These are phyloP conservation scores for Epistrophella euchroma DNA, from an alignment of 2,888 invertebrate genomes.

Conservation along the genomic window DNA sequence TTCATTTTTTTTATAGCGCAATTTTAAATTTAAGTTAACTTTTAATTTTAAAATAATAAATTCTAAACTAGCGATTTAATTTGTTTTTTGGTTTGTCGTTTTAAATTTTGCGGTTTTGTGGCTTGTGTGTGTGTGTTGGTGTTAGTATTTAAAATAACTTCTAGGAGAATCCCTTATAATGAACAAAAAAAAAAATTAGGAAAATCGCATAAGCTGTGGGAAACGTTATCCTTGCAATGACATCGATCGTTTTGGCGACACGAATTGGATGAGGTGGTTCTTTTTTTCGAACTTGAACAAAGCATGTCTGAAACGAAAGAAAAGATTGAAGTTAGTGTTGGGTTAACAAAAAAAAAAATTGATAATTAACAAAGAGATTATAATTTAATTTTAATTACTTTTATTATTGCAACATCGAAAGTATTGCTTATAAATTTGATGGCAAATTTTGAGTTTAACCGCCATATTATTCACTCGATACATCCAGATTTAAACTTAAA, in stretches of 20 bases:
- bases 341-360: neutral
- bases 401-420: neutral
- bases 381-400: no score
- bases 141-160: conserved; percentile 72
- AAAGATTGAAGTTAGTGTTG: neutral
- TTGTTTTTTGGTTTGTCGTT: conserved; percentile 56
- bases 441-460: no score
- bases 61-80: conserved; percentile 56
- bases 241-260: conserved; percentile 97
- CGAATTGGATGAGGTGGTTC: conserved; percentile 96
- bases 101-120: conserved; percentile 58
- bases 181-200: conserved; percentile 97
- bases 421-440: no score
- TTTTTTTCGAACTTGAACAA: conserved; percentile 94
- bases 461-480: no score
- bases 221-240: conserved; percentile 96
- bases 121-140: conserved; percentile 38
- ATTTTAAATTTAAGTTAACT: conserved; percentile 54
- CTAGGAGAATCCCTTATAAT: conserved; percentile 92
- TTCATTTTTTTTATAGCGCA: conserved; percentile 56
- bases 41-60: conserved; percentile 51
- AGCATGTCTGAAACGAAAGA: conserved; percentile 87
- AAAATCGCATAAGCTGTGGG: conserved; percentile 96
- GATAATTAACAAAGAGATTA: neutral
- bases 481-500: no score